Evolutionary conservation across 2,888 invertebrate genomes (phyloP).

Genomic region (Caenorhabditis sp.): DNA sequence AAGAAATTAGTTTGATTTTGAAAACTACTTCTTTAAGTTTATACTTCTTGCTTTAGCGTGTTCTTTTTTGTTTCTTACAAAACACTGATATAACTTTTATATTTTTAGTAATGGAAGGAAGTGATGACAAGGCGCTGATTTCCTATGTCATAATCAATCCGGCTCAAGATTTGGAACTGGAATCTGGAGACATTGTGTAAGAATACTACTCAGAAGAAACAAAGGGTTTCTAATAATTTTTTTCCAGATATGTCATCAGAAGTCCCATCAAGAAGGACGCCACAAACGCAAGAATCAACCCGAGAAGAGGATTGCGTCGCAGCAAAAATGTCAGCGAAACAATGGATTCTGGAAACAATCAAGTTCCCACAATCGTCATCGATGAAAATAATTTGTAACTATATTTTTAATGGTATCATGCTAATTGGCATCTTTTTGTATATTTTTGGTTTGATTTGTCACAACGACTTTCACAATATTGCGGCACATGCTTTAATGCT

Average conservation of each 20-base stretch:
- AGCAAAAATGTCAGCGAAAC: constrained; percentile 70
- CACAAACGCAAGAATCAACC: constrained; percentile 72
- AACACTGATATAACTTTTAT: too few species aligned
- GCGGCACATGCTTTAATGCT: constrained; percentile 13
- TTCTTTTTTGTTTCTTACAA: too few species aligned
- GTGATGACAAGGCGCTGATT: constrained; percentile 87
- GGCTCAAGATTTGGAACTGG: constrained; percentile 95
- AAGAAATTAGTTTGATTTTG: not conserved
- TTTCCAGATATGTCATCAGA: constrained; percentile 71
- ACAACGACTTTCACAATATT: constrained; percentile 11
- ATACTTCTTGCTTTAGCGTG: constrained; percentile 35
- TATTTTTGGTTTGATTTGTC: constrained; percentile 9
- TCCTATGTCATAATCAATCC: constrained; percentile 99
- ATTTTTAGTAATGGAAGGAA: constrained; percentile 64
- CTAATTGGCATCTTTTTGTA: constrained; percentile 17
- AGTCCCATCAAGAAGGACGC: constrained; percentile 76
- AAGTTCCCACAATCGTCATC: constrained; percentile 62
- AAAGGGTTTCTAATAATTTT: not conserved
- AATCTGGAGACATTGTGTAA: constrained; percentile 97
- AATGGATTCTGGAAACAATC: constrained; percentile 53
- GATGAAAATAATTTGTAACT: constrained; percentile 57
- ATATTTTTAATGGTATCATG: not conserved
- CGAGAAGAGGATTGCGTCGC: constrained; percentile 75
- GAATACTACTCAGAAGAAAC: constrained; percentile 79
- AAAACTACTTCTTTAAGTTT: constrained; percentile 22